phyloP scores from a whole-genome alignment of 2,797 vertebrate species.

The Choloepus didactylus region DNA sequence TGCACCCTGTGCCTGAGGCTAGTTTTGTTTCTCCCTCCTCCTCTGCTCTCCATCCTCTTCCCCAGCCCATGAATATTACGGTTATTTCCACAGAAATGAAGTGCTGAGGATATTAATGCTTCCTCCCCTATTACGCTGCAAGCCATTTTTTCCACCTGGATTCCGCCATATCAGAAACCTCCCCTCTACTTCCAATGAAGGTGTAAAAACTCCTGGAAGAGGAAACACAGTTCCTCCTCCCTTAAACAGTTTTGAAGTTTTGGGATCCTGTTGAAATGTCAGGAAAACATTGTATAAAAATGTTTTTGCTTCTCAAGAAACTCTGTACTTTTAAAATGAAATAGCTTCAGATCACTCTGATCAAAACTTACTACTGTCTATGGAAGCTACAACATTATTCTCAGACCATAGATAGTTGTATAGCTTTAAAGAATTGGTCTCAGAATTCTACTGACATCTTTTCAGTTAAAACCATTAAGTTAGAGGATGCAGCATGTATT shows the following conservation, averaged over 20 bases:
- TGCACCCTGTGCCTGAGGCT: no score
- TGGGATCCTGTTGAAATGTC: neutral
- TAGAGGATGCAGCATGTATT: neutral
- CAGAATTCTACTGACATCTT: neutral
- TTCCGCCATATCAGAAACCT: neutral
- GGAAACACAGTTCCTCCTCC: neutral
- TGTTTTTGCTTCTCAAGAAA: conserved; percentile 14
- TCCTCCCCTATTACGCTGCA: no score
- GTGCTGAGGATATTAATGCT: fast-evolving
- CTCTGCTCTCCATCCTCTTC: neutral
- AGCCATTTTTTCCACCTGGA: fast-evolving
- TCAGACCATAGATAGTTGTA: neutral
- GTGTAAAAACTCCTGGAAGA: neutral
- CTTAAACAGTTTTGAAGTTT: conserved; percentile 17
- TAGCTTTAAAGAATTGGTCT: neutral
- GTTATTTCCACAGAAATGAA: neutral
- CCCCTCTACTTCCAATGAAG: neutral
- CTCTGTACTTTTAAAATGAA: conserved; percentile 15
- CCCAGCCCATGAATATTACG: neutral
- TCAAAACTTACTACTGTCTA: neutral
- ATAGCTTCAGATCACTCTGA: neutral
- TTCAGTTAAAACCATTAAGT: neutral
- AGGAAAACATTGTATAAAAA: neutral
- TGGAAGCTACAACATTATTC: neutral
- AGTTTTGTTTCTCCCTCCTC: neutral